Conservation (phyloP, 2,113 vertebrate genomes). For the Ailuropoda melanoleuca region DNA sequence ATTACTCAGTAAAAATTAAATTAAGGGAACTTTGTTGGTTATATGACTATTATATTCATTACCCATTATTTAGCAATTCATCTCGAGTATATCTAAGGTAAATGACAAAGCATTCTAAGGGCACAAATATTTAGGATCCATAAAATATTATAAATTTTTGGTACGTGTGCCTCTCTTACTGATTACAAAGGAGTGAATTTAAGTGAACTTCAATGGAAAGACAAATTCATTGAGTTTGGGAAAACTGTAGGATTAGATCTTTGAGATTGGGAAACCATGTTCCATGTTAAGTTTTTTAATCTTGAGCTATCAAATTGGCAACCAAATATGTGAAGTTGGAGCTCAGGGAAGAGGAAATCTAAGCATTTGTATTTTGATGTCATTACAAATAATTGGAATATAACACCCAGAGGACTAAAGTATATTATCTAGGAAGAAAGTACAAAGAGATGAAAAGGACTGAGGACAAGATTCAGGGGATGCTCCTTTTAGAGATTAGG, state of each 20-base stretch:
- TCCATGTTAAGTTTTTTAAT: not conserved
- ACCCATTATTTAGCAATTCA: not conserved
- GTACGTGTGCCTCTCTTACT: not conserved
- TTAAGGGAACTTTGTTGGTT: not conserved
- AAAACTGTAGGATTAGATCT: not conserved
- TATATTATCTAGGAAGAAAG: not conserved
- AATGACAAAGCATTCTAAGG: not conserved
- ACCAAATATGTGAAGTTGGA: not conserved
- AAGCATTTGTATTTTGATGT: not conserved
- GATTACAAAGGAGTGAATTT: not conserved
- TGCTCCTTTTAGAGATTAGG: not conserved
- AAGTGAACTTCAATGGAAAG: not conserved
- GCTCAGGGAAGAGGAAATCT: not conserved
- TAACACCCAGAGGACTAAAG: not conserved
- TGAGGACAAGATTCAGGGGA: not conserved
- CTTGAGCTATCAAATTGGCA: not conserved
- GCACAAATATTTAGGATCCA: not conserved
- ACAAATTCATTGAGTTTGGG: not conserved
- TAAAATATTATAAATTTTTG: not conserved
- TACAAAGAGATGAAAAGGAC: not conserved
- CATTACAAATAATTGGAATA: not conserved
- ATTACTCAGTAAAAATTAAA: not conserved
- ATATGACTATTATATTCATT: not conserved
- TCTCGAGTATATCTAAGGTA: not conserved
- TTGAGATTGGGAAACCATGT: not conserved